Percentiles rank a stretch among this genome's conserved stretches.
phyloP scores from a whole-genome alignment of 2,797 vertebrate species.

The Onychomys torridus region DNA sequence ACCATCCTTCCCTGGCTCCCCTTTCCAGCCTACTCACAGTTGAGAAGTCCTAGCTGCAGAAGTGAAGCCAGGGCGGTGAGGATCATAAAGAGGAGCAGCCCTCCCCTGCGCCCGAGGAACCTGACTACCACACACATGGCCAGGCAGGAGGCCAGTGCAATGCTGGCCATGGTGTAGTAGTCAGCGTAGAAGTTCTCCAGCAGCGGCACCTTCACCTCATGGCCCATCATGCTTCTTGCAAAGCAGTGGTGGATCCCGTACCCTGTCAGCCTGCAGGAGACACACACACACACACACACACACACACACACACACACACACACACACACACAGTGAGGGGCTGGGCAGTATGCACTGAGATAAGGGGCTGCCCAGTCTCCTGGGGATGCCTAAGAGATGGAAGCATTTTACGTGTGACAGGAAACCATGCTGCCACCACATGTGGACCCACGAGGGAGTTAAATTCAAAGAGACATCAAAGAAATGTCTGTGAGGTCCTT shows the following conservation, averaged over 20 bases:
- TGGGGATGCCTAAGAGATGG: not conserved
- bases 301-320: too few species aligned
- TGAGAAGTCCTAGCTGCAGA: slow-evolving; percentile 96
- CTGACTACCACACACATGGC: slow-evolving; percentile 95
- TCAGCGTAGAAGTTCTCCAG: slow-evolving; percentile 96
- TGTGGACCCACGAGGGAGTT: accelerated
- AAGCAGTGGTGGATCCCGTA: slow-evolving; percentile 99
- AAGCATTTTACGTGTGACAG: not conserved
- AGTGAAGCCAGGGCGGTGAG: slow-evolving; percentile 97
- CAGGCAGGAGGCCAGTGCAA: slow-evolving; percentile 94
- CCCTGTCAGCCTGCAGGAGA: slow-evolving; percentile 92
- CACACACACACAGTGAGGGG: not conserved
- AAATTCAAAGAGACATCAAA: not conserved
- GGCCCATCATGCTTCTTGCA: slow-evolving; percentile 96
- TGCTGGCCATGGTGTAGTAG: slow-evolving; percentile 97
- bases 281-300: not conserved
- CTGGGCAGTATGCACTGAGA: not conserved
- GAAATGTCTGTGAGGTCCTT: accelerated
- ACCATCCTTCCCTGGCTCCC: accelerated
- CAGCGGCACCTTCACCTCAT: slow-evolving; percentile 90
- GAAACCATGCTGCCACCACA: not conserved
- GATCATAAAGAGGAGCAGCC: slow-evolving; percentile 98
- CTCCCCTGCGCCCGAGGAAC: slow-evolving; percentile 96
- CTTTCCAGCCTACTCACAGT: slow-evolving; percentile 90
- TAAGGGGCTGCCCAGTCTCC: not conserved